Percentiles rank a stretch among this genome's conserved stretches.
These are phyloP conservation scores for Chloebia gouldiae DNA, from an alignment of 2,113 vertebrate species.

Conservation along the genomic window DNA sequence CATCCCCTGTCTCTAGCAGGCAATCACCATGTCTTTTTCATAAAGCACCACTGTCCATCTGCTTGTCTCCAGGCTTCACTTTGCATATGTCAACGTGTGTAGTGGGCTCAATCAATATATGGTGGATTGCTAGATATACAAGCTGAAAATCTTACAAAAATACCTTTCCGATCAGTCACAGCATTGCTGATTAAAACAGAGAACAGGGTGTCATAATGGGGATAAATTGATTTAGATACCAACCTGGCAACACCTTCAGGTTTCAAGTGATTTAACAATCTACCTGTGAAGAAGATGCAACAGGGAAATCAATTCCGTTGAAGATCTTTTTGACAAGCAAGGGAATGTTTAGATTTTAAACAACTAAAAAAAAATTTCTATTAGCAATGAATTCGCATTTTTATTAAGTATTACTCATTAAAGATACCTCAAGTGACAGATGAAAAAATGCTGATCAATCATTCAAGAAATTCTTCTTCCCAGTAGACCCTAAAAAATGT, in stretches of 20 bases:
- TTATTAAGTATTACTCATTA: constrained; percentile 41
- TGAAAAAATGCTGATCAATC: constrained; percentile 67
- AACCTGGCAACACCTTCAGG: background rate
- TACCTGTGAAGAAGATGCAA: background rate
- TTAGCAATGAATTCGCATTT: background rate
- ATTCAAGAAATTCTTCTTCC: constrained; percentile 63
- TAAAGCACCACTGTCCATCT: background rate
- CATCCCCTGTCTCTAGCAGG: background rate
- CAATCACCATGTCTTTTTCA: background rate
- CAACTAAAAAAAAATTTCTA: background rate
- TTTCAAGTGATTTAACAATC: constrained; percentile 9
- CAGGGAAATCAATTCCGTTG: constrained; percentile 52
- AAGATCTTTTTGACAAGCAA: constrained; percentile 43
- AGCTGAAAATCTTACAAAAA: background rate
- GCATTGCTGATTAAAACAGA: background rate
- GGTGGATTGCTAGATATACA: background rate
- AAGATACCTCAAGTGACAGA: constrained; percentile 40
- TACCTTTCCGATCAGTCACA: background rate
- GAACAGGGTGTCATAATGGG: background rate
- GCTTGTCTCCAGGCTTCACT: background rate
- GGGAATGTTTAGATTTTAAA: constrained; percentile 44
- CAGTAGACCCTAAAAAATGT: constrained; percentile 59
- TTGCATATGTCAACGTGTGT: background rate
- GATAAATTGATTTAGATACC: constrained; percentile 41
- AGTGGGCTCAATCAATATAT: background rate